Evolutionary conservation across 2,797 vertebrate genomes (phyloP), one percentile per base, ranked within the genome.

Genomic region (Phataginus tetradactyla): DNA sequence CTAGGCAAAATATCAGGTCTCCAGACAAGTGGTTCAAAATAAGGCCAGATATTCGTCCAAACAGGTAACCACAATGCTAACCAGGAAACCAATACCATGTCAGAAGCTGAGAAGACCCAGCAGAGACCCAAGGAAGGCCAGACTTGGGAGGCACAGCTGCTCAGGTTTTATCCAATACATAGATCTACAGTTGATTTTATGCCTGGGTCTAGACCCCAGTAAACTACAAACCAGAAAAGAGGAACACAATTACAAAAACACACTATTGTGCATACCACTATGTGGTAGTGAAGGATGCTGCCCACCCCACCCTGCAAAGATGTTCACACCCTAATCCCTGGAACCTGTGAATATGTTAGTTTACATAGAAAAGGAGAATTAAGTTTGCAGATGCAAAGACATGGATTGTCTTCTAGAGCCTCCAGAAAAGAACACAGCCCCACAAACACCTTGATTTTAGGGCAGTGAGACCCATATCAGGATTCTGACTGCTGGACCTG

Each of bases 181-280:
- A 80, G 13, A 72, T 63, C 71, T 61, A 74, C 27, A 63, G 3
- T 21, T 66, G 63, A 78, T 32, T 83, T 57, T 51, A n/a, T 72
- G 21, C 13, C n/a, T 77, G 25, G 55, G 3, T 66, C 27, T 90
- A 5, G 18, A 39, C 39, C 49, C 51, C 7, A 71, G 68, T 51
- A 74, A 91, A 39, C 45, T 64, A 59, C 39, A 94, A 49, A 90
- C 72, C 85, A 29, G 32, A 96, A 93, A 57, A 79, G n/a, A 39
- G 49, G 49, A 95, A 55, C 53, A 90, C 84, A 39, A 55, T 49
- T 42, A 42, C 57, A 39, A 77, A 32, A 91, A 57, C 3, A 71
- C 1, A 39, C 34, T 68, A 74, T 23, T 90, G 0, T 49, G n/a
- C 49, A 14, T 96, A 93, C 69, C 32, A 59, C 63, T 59, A 59